phyloP scores from a whole-genome alignment of 2,113 vertebrate genomes.

The Columba livia region DNA sequence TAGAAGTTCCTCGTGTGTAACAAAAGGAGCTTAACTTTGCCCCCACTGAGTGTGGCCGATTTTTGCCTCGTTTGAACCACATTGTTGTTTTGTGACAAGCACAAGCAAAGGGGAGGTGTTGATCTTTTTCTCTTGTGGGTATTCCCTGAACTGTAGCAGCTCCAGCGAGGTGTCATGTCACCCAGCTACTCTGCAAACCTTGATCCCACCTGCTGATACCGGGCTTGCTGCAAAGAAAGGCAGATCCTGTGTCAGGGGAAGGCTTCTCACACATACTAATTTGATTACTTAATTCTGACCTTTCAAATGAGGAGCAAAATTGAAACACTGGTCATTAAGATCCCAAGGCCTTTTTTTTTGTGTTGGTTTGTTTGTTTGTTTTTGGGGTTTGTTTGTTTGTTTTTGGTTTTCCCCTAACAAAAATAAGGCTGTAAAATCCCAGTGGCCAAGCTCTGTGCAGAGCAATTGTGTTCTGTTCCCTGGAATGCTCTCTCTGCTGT shows the following conservation, averaged over 20 bases:
- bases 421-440: not conserved
- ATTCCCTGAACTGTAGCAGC: not conserved
- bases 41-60: not conserved
- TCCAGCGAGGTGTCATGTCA: conserved; percentile 5
- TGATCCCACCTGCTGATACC: conserved; percentile 29
- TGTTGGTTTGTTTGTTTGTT: fast-evolving
- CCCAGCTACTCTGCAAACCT: not conserved
- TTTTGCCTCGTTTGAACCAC: not conserved
- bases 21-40: not conserved
- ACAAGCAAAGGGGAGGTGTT: not conserved
- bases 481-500: not conserved
- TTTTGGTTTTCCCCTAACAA: not conserved
- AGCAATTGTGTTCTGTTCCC: not conserved
- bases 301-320: conserved; percentile 31
- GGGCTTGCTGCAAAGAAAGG: not conserved
- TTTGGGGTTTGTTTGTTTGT: fast-evolving
- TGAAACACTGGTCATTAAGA: not conserved
- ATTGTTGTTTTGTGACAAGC: not conserved
- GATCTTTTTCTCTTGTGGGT: not conserved
- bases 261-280: not conserved
- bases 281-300: conserved; percentile 44
- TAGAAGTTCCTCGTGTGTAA: not conserved
- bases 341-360: not conserved
- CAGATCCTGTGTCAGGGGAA: conserved; percentile 38
- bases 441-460: not conserved